Conservation (phyloP, 2,888 invertebrate genomes). For the Gnatocerus cornutus region DNA sequence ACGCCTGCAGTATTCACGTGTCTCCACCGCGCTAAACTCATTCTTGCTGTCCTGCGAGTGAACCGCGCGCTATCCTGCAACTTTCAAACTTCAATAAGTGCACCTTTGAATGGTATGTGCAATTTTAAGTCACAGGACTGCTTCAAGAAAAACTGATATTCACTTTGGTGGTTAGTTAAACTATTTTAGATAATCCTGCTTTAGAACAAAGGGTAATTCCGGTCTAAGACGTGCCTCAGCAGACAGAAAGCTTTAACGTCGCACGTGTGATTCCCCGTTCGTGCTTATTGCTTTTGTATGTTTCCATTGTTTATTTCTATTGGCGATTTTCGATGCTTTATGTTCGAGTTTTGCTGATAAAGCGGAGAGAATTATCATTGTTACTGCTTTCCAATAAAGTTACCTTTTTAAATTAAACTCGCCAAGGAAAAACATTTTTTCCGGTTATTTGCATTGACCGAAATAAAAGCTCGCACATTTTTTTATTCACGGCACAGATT, state of each 20-base stretch:
- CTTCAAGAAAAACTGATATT: neutral
- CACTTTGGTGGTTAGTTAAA: neutral
- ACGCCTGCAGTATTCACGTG: conserved; percentile 53
- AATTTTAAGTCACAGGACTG: conserved; percentile 17
- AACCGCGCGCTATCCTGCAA: conserved; percentile 41
- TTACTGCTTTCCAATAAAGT: neutral
- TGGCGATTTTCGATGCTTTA: neutral
- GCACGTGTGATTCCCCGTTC: conserved; percentile 3
- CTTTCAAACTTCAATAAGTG: conserved; percentile 46
- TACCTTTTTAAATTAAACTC: neutral
- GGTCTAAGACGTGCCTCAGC: conserved; percentile 2
- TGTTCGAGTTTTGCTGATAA: conserved; percentile 5
- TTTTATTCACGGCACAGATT: too few species aligned
- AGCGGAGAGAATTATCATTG: conserved; percentile 1
- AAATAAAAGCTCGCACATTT: neutral
- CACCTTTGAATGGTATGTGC: conserved; percentile 34
- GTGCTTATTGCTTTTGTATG: neutral
- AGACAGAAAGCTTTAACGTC: conserved; percentile 14
- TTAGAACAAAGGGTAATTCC: conserved; percentile 10
- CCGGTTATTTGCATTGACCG: conserved; percentile 3
- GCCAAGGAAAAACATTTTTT: neutral
- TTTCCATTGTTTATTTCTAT: neutral
- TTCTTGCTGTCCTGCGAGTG: conserved; percentile 27
- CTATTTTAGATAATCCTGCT: neutral
- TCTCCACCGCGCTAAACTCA: conserved; percentile 32